phyloP scores from a whole-genome alignment of 2,888 invertebrate genomes.

The Callosobruchus maculatus region DNA sequence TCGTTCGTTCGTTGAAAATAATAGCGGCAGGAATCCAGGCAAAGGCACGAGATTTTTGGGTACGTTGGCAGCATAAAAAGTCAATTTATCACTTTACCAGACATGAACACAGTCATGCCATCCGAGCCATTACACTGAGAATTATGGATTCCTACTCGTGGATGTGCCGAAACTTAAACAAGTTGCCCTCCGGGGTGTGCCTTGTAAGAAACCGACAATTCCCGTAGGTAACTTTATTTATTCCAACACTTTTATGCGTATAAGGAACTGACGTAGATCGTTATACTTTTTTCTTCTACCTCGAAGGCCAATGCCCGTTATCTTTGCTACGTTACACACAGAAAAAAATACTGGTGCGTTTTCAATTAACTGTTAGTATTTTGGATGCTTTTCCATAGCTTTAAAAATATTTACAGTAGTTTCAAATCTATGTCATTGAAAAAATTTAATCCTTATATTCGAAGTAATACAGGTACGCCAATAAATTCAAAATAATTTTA shows the following conservation, averaged over 20 bases:
- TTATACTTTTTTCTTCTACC: background rate
- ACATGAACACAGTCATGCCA: background rate
- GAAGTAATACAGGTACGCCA: too few species aligned
- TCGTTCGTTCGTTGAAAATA: background rate
- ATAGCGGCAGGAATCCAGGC: background rate
- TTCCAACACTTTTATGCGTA: background rate
- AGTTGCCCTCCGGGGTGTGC: background rate
- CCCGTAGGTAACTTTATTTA: background rate
- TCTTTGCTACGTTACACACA: too few species aligned
- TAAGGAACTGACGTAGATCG: background rate
- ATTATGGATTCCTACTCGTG: background rate
- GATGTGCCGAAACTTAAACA: background rate
- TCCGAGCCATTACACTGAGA: background rate
- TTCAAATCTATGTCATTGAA: too few species aligned
- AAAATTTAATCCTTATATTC: too few species aligned
- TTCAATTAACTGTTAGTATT: too few species aligned
- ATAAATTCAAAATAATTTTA: too few species aligned
- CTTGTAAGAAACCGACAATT: background rate
- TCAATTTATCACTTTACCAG: background rate
- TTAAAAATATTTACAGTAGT: too few species aligned
- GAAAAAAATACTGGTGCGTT: too few species aligned
- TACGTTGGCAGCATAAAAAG: background rate
- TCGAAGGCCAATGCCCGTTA: background rate
- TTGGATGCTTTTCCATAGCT: too few species aligned
- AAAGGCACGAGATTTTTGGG: background rate